These are phyloP conservation scores for Poecilia picta DNA, from an alignment of 2,797 vertebrate genomes.

Conservation along the genomic window DNA sequence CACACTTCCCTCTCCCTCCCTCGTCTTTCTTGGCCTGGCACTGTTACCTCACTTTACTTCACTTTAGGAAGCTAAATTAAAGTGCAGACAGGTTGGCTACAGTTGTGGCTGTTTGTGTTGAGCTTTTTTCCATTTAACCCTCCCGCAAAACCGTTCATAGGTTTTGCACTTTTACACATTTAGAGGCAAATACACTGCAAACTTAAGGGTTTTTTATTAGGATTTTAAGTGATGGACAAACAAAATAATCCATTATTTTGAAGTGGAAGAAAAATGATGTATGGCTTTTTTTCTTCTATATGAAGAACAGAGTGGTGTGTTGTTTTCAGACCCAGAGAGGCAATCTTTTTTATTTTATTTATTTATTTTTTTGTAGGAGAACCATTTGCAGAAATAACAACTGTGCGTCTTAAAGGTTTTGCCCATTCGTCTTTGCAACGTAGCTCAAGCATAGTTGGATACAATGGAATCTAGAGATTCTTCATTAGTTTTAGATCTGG, in stretches of 20 bases:
- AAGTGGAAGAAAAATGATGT: background rate
- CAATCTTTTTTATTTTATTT: background rate
- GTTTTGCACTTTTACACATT: background rate
- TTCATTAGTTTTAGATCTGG: background rate
- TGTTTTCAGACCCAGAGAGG: background rate
- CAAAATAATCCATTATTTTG: background rate
- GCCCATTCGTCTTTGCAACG: background rate
- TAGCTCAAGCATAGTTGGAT: background rate
- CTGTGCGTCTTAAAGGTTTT: background rate
- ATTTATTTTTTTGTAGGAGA: background rate
- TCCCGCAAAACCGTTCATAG: background rate
- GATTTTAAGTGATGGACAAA: background rate
- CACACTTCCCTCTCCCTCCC: conserved; percentile 18
- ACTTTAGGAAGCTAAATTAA: conserved; percentile 58
- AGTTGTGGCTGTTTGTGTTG: conserved; percentile 4
- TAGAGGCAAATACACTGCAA: background rate
- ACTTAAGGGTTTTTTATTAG: background rate
- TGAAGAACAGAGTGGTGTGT: background rate
- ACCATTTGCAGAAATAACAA: background rate
- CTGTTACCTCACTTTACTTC: conserved; percentile 56
- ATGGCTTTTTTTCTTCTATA: background rate
- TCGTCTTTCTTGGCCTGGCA: conserved; percentile 49
- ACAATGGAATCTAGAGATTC: background rate
- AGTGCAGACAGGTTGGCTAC: conserved; percentile 35
- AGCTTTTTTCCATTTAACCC: conserved; percentile 46